These are phyloP conservation scores for Agrotis puta DNA, from an alignment of 2,888 invertebrate genomes.

Conservation along the genomic window DNA sequence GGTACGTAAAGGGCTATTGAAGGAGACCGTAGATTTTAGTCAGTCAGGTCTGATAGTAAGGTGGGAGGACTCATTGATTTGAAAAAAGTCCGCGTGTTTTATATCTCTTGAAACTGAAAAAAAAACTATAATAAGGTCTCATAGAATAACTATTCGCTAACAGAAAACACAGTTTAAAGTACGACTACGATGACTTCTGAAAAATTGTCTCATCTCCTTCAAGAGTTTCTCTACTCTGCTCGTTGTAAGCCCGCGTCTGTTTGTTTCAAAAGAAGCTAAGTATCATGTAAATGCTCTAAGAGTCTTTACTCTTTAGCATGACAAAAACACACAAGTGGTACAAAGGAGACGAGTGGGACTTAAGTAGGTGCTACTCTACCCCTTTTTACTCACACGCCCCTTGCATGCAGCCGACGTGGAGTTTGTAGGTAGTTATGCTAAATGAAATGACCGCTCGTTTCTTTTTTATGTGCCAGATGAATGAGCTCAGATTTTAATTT, in stretches of 20 bases:
- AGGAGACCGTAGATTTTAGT: no score
- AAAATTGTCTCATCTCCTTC: background rate
- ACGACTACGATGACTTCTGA: background rate
- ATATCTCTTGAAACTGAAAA: no score
- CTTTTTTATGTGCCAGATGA: conserved; percentile 14
- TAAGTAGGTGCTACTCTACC: conserved; percentile 61
- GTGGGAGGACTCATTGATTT: no score
- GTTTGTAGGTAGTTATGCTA: conserved; percentile 33
- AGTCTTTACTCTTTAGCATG: conserved; percentile 49
- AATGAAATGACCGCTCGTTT: conserved; percentile 36
- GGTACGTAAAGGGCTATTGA: no score
- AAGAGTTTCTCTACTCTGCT: conserved; percentile 12
- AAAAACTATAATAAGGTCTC: no score
- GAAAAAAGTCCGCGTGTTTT: no score
- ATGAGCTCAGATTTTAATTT: conserved; percentile 10
- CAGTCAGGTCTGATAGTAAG: no score
- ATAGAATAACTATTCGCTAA: background rate
- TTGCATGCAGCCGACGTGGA: conserved; percentile 28
- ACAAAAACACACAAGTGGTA: conserved; percentile 57
- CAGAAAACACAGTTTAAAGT: background rate
- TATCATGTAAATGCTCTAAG: conserved; percentile 57
- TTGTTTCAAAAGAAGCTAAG: conserved; percentile 47
- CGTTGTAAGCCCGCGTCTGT: conserved; percentile 29
- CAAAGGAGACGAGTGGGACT: conserved; percentile 56
- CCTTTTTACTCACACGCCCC: conserved; percentile 43